Evolutionary conservation across 1,140 invertebrate species (phyloP).

Genomic region (Aphelenchoides avenae): DNA sequence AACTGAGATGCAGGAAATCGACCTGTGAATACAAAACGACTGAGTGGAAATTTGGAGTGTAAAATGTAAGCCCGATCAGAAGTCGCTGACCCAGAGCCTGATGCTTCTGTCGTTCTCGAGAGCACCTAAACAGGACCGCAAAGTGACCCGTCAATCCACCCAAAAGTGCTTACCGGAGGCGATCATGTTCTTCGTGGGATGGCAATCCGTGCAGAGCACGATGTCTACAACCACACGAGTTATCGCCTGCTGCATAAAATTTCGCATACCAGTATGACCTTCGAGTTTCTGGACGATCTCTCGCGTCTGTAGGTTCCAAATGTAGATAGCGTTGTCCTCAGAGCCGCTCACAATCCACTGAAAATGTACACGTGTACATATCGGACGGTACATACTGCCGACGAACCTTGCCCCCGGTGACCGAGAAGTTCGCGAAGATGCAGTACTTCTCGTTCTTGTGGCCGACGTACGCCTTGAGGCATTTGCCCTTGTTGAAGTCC

Average conservation of each 20-base stretch:
- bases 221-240: constrained; percentile 78
- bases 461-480: constrained; percentile 92
- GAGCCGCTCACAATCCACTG: constrained; percentile 99
- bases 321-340: constrained; percentile 98
- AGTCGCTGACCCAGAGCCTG: constrained; percentile 95
- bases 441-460: constrained; percentile 99
- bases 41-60: too few relatives aligned
- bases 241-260: too few relatives aligned
- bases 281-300: constrained; percentile 96
- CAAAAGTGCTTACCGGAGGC: too few relatives aligned
- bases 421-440: constrained; percentile 99
- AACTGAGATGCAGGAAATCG: too few relatives aligned
- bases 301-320: constrained; percentile 99
- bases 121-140: too few relatives aligned
- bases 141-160: too few relatives aligned
- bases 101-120: constrained; percentile 98
- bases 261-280: constrained; percentile 77
- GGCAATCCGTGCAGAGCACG: constrained; percentile 93
- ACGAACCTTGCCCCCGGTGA: constrained; percentile 91
- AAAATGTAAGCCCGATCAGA: too few relatives aligned
- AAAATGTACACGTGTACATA: constrained; percentile 49
- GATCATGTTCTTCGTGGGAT: constrained; percentile 97
- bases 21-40: too few relatives aligned
- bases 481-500: constrained; percentile 93
- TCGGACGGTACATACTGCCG: constrained; percentile 13